These are phyloP conservation scores for Grallaria varia DNA, from an alignment of 2,113 vertebrate genomes.

Conservation along the genomic window DNA sequence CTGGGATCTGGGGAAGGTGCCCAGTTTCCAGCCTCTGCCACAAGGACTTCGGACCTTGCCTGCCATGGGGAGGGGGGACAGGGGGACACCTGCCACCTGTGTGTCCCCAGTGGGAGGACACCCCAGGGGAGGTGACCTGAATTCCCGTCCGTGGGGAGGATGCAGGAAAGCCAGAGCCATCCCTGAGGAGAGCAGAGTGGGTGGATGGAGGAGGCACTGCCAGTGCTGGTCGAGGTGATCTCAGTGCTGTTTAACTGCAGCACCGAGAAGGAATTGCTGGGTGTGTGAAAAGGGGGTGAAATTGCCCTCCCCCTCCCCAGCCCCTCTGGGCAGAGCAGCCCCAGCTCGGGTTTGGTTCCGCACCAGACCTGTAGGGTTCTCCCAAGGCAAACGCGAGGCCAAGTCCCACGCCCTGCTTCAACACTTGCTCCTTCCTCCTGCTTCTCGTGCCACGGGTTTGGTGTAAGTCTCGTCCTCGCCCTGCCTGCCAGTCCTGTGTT, in stretches of 20 bases:
- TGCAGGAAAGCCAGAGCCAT: background rate
- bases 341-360: background rate
- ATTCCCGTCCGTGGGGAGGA: background rate
- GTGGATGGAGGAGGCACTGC: background rate
- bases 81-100: background rate
- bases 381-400: background rate
- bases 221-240: background rate
- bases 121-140: background rate
- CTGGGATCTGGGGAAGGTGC: background rate
- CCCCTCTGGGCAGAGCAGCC: background rate
- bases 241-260: background rate
- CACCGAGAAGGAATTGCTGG: background rate
- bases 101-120: rapidly evolving
- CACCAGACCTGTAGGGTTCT: no score
- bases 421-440: background rate
- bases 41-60: background rate
- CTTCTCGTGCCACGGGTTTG: background rate
- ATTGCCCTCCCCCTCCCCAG: background rate
- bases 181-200: background rate
- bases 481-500: background rate
- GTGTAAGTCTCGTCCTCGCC: background rate
- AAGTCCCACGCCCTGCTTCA: background rate
- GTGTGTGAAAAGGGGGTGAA: background rate
- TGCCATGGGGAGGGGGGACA: background rate
- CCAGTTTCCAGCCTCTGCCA: background rate